Evolutionary conservation across 1,140 invertebrate genomes (phyloP), one percentile per base, ranked within the genome.

Genomic region (Drosophila littoralis): DNA sequence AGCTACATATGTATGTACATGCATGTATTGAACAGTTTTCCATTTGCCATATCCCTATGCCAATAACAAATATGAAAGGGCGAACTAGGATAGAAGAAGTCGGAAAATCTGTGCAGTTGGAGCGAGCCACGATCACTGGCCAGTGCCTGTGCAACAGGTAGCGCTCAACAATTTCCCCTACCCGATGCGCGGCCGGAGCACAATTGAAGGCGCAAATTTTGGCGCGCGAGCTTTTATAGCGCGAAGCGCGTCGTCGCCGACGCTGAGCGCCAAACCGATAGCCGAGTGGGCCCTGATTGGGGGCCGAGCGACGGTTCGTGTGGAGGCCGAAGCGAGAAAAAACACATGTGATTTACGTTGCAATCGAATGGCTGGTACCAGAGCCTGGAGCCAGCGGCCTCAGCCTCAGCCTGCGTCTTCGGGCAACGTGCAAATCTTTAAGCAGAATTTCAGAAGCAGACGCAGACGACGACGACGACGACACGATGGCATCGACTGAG

Each of bases 151-250:
- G 81, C 81, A 85, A 85, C 81, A 85, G 81, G 81, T 85, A 85
- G 81, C 59, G 54, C 35, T 69, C 66, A 71, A 46, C 48, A 46
- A 67, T 72, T 86, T 77, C 77, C 80, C 73, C 73, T 83, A 22
- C 57, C 32, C 33, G 10, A 15, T 38, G 38, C 51, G 74, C 69
- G 81, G 75, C 52, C 65, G 45, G 46, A 46, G 65, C 70, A 46
- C 69, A 60, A 82, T 89, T 81, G 64, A 76, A 83, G 74, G 72
- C 75, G 57, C 60, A 71, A 81, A 75, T 91, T 91, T 91, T 91
- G 90, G 90, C 90, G 90, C 81, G 90, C 89, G 74, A 86, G 90
- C 90, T 91, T 91, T 91, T 91, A 91, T 91, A 91, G 65, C 60
- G 60, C 28, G 50, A 68, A 68, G 54, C 69, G 61, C 64, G 55